Conservation (phyloP, 2,113 vertebrate species). For the Natator depressus region DNA sequence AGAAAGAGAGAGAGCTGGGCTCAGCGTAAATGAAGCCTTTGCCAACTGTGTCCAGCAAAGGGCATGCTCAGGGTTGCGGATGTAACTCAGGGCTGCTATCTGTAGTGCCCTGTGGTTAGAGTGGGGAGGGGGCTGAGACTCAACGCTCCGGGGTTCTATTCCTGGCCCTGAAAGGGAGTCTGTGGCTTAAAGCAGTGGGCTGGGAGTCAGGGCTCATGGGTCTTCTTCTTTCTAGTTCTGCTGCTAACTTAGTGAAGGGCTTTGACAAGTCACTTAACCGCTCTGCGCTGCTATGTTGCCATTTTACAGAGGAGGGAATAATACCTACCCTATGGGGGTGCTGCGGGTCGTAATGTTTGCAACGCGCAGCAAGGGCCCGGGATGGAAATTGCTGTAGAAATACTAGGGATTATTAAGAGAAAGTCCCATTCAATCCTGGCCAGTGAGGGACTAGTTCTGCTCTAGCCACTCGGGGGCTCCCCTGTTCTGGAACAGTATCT, state of each 20-base stretch:
- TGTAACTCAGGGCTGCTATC: background rate
- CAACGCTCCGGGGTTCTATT: background rate
- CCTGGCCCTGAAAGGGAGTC: background rate
- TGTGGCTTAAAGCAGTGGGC: background rate
- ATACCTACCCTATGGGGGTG: rapidly evolving
- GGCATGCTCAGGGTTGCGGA: background rate
- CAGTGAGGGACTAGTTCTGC: background rate
- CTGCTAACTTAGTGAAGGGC: background rate
- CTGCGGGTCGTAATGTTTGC: background rate
- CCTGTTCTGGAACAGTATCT: constrained; percentile 1
- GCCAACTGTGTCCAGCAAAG: background rate
- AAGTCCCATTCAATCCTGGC: background rate
- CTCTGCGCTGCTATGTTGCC: background rate
- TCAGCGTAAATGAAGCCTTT: rapidly evolving
- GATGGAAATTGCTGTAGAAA: background rate
- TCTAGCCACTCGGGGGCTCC: constrained; percentile 21
- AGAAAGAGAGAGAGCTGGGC: rapidly evolving
- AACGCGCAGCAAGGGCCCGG: background rate
- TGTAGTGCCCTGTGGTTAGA: background rate
- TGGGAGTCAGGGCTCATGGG: background rate
- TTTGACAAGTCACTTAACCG: background rate
- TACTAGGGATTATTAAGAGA: background rate
- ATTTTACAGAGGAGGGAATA: background rate
- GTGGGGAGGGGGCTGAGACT: background rate
- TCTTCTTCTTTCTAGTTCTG: background rate